Conservation (phyloP, 2,797 vertebrate species). For the Leptodactylus fallax region DNA sequence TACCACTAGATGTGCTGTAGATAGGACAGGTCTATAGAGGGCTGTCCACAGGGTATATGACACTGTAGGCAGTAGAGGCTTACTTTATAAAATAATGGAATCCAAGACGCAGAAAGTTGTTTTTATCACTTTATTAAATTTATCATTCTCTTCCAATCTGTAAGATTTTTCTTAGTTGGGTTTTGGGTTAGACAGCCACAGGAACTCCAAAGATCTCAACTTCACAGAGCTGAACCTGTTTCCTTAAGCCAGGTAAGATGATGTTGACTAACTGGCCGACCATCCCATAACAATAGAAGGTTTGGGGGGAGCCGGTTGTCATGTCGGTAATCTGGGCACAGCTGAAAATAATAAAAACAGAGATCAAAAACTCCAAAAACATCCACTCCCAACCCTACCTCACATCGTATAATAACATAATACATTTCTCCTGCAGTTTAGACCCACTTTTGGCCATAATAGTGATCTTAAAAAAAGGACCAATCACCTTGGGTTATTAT, state of each 20-base stretch:
- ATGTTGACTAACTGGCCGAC: neutral
- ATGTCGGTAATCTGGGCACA: constrained; percentile 2
- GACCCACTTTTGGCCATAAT: neutral
- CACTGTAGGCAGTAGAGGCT: too few relatives aligned
- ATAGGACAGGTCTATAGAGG: too few relatives aligned
- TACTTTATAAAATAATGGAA: too few relatives aligned
- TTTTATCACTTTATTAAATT: neutral
- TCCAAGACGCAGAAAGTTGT: too few relatives aligned
- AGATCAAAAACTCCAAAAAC: neutral
- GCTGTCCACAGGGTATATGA: too few relatives aligned
- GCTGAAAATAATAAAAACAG: neutral
- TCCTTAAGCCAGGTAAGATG: neutral
- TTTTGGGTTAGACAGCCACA: neutral
- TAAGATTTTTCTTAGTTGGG: neutral
- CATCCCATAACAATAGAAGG: constrained; percentile 24
- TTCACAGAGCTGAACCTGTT: neutral
- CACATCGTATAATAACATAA: too few relatives aligned
- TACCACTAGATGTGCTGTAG: too few relatives aligned
- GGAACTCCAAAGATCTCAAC: constrained; percentile 13
- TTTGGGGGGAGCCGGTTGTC: neutral
- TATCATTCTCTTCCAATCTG: neutral
- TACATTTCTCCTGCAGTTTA: too few relatives aligned
- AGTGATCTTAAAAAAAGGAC: neutral
- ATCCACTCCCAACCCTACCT: too few relatives aligned
- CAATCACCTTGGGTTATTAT: constrained; percentile 12